phyloP scores from a whole-genome alignment of 1,140 invertebrate species.

The Cotesia vestalis region DNA sequence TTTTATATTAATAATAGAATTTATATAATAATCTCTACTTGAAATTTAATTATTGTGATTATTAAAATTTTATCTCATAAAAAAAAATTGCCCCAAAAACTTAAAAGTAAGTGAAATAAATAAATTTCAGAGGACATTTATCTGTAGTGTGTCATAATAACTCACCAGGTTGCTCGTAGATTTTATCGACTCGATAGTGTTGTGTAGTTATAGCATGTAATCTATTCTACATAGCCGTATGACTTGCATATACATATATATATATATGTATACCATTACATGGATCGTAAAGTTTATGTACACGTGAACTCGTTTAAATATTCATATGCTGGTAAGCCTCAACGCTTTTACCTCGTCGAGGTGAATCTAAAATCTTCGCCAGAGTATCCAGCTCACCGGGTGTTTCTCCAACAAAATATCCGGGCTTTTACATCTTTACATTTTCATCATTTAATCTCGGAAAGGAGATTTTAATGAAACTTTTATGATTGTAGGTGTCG shows the following conservation, averaged over 20 bases:
- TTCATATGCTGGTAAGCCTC: conserved; percentile 2
- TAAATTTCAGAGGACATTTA: too few relatives aligned
- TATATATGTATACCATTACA: too few relatives aligned
- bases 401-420: too few relatives aligned
- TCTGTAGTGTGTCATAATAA: background rate
- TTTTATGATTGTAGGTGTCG: conserved; percentile 50
- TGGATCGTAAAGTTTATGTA: background rate
- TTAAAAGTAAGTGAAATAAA: too few relatives aligned
- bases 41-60: too few relatives aligned
- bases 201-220: background rate
- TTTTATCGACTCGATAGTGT: conserved; percentile 24
- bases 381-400: background rate
- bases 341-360: background rate
- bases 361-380: background rate
- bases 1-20: too few relatives aligned
- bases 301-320: background rate
- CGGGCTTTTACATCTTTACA: conserved; percentile 5
- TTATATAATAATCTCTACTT: too few relatives aligned
- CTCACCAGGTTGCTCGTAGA: conserved; percentile 12
- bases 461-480: conserved; percentile 1
- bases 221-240: too few relatives aligned
- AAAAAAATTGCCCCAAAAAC: too few relatives aligned
- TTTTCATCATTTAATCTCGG: conserved; percentile 23
- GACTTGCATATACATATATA: too few relatives aligned
- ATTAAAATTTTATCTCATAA: too few relatives aligned